Evolutionary conservation across 2,888 invertebrate species (phyloP).

Genomic region (Agonopterix heracliana): DNA sequence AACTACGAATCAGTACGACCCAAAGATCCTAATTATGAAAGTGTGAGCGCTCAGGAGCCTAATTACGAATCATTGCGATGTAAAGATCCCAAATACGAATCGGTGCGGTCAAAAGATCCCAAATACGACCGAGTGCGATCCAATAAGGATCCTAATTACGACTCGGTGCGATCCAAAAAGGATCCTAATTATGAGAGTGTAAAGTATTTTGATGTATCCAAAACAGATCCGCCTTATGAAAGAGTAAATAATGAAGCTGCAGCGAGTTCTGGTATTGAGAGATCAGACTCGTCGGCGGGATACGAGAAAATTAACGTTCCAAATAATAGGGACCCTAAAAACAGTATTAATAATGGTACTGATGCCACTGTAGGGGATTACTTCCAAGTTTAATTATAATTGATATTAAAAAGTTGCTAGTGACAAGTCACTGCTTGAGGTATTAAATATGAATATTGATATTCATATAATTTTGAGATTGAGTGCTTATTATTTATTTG

Average conservation of each 20-base stretch:
- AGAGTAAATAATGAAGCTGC: slow-evolving; percentile 63
- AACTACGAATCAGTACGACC: slow-evolving; percentile 82
- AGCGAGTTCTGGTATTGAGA: slow-evolving; percentile 34
- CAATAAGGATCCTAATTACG: slow-evolving; percentile 84
- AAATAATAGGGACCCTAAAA: slow-evolving; percentile 44
- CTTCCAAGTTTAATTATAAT: slow-evolving; percentile 47
- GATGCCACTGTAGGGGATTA: slow-evolving; percentile 63
- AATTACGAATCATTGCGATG: slow-evolving; percentile 77
- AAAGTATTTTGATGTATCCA: slow-evolving; percentile 79
- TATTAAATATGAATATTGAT: not conserved
- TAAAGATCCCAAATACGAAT: slow-evolving; percentile 80
- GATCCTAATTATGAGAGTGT: slow-evolving; percentile 91
- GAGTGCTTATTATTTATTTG: slow-evolving; percentile 55
- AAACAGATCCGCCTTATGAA: slow-evolving; percentile 82
- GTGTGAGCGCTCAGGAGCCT: slow-evolving; percentile 79
- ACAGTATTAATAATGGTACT: slow-evolving; percentile 61
- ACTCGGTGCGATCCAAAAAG: slow-evolving; percentile 72
- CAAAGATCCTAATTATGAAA: slow-evolving; percentile 82
- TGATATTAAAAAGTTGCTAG: not conserved
- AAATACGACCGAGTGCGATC: slow-evolving; percentile 82
- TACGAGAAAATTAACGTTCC: slow-evolving; percentile 63
- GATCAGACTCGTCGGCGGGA: slow-evolving; percentile 61
- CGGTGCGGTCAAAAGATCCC: slow-evolving; percentile 72
- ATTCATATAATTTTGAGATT: slow-evolving; percentile 42
- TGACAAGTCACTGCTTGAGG: slow-evolving; percentile 5